phyloP scores from a whole-genome alignment of 2,888 invertebrate species.

The Zootermopsis nevadensis region DNA sequence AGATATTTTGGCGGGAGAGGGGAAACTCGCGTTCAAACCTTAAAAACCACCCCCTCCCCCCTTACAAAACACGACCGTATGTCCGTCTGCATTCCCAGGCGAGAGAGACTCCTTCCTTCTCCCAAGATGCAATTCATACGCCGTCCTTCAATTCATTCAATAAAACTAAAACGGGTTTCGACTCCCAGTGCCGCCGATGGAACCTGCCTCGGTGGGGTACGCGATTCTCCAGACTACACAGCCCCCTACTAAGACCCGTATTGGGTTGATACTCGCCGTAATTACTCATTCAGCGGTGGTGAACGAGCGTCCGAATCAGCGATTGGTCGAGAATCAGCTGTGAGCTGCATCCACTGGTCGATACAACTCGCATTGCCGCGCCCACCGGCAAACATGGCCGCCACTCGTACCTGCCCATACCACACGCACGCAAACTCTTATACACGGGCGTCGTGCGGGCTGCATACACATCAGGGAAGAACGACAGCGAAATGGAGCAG shows the following conservation, averaged over 20 bases:
- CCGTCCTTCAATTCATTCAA: too few species aligned
- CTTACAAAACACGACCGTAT: too few species aligned
- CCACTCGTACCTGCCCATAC: not conserved
- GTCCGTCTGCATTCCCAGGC: too few species aligned
- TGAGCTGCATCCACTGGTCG: not conserved
- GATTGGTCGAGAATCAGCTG: not conserved
- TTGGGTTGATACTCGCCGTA: slow-evolving; percentile 8
- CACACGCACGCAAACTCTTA: not conserved
- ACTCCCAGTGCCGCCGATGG: too few species aligned
- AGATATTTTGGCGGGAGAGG: too few species aligned
- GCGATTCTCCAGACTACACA: not conserved
- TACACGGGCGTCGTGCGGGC: not conserved
- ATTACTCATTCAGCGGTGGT: slow-evolving; percentile 19
- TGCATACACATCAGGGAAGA: not conserved
- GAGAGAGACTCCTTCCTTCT: too few species aligned
- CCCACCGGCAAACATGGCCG: not conserved
- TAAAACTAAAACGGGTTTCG: too few species aligned
- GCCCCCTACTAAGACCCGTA: not conserved
- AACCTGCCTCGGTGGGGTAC: too few species aligned
- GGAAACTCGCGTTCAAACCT: too few species aligned
- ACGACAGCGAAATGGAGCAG: too few species aligned
- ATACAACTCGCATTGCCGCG: not conserved
- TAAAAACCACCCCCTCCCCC: too few species aligned
- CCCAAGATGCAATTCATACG: too few species aligned
- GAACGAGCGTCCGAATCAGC: not conserved